Base-by-base conservation (phyloP, 2,113 vertebrate species). In the Pseudorasbora parva region DNA sequence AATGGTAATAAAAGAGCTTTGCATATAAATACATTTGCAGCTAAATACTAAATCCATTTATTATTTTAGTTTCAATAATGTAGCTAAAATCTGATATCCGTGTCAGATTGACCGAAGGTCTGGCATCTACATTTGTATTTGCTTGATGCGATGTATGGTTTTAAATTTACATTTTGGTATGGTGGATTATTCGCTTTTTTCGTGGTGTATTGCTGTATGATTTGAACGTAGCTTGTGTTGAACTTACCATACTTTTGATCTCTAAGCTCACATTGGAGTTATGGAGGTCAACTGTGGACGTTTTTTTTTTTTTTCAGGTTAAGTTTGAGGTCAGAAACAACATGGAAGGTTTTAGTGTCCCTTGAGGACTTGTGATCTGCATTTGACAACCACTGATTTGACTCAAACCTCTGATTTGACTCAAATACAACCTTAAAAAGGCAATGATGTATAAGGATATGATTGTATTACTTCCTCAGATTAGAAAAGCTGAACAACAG, bases 331-430 rank as follows among this genome's bases (percentile, higher is more conserved):
- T 84, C 64, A 84, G 56, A 79, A 79, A 49, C 62, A 45, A 41
- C 33, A 41, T 71, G 69, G 49, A 77, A 77, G 57, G 74, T 41
- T 17, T 30, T 30, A 66, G 64, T 43, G 74, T 74, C 66, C 60
- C 45, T 41, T 51, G 64, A 84, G 8, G 33, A 82, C 71, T 71
- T 82, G 6, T 37, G 5, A 37, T 37, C 37, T 37, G 37, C 37
- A 37, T 37, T 84, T 89, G 85, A 88, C 84, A 78, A 81, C 30
- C 71, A 85, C 78, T 84, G 76, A 87, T 86, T 86, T 83, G 82
- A 88, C 56, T 81, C 37, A 37, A 78, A 81, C 30, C 71, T 86
- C 78, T 84, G 76, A 87, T 86, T 86, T 83, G 82, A 88, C 60
- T 85, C 25, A 83, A 83, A 71, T 85, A 80, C 66, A 78, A 51